Conservation (phyloP, 2,797 vertebrate genomes). For the Pelodytes ibericus region DNA sequence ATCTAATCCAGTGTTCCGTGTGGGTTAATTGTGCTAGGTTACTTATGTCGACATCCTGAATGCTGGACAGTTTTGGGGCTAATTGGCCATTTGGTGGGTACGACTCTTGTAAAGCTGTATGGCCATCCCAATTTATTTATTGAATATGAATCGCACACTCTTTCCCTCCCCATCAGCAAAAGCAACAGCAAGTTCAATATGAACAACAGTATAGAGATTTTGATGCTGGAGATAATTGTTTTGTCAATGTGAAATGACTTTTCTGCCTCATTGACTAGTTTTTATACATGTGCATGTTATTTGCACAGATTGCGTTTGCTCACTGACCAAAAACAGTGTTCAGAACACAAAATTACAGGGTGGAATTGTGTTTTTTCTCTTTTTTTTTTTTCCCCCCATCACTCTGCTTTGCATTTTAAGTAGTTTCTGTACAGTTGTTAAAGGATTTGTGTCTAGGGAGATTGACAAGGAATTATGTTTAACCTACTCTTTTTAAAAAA, state of each 20-base stretch:
- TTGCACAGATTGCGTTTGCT: constrained; percentile 67
- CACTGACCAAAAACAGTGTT: constrained; percentile 68
- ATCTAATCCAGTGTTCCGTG: not conserved
- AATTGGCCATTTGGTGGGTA: constrained; percentile 9
- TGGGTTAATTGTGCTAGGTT: constrained; percentile 23
- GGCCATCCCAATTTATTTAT: constrained; percentile 38
- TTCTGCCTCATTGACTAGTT: constrained; percentile 64
- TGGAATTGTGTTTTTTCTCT: constrained; percentile 52
- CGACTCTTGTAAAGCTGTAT: constrained; percentile 1
- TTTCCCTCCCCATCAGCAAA: constrained; percentile 16
- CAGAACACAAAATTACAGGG: constrained; percentile 62
- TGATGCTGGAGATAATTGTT: constrained; percentile 62
- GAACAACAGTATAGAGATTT: constrained; percentile 44
- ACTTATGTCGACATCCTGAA: constrained; percentile 1
- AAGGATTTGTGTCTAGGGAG: constrained; percentile 1
- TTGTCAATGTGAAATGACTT: constrained; percentile 66
- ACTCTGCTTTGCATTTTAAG: constrained; percentile 63
- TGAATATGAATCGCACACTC: constrained; percentile 30
- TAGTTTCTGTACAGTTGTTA: constrained; percentile 60
- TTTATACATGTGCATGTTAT: constrained; percentile 60
- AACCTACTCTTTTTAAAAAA: too few species aligned
- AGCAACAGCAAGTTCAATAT: constrained; percentile 40
- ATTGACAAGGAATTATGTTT: not conserved
- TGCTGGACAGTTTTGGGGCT: not conserved
- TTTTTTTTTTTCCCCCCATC: constrained; percentile 53